These are phyloP conservation scores for Sthenelais limicola DNA, from an alignment of 2,888 invertebrate species.

Conservation along the genomic window DNA sequence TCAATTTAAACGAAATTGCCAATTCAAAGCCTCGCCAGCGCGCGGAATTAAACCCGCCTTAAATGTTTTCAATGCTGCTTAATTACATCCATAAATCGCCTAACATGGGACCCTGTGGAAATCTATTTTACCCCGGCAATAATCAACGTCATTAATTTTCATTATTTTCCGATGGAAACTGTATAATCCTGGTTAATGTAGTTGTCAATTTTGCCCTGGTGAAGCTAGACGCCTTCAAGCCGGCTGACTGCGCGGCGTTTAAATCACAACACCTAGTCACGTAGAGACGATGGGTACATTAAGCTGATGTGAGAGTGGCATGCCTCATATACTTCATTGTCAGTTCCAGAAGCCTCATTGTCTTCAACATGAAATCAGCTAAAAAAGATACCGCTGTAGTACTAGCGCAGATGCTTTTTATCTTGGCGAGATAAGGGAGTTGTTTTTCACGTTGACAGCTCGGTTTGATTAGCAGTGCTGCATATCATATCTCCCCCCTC, in stretches of 20 bases:
- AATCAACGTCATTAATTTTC: conserved; percentile 37
- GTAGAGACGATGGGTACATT: conserved; percentile 15
- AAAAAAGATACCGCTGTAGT: no score
- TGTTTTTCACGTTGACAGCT: no score
- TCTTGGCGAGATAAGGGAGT: no score
- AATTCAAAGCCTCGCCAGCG: conserved; percentile 28
- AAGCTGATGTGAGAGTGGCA: conserved; percentile 28
- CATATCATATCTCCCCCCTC: no score
- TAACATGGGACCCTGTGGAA: conserved; percentile 10
- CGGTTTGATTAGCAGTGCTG: no score
- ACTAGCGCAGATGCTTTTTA: no score
- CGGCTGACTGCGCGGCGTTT: conserved; percentile 14
- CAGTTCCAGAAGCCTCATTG: neutral
- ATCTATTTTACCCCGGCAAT: conserved; percentile 35
- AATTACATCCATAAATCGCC: conserved; percentile 35
- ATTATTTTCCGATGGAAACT: conserved; percentile 35
- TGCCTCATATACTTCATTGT: conserved; percentile 11
- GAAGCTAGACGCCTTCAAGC: conserved; percentile 17
- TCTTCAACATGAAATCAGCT: conserved; percentile 4
- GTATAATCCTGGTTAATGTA: conserved; percentile 28
- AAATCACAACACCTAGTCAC: conserved; percentile 36
- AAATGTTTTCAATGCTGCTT: conserved; percentile 26
- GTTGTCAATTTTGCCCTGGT: conserved; percentile 26
- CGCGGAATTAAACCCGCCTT: conserved; percentile 30
- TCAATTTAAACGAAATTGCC: conserved; percentile 38